Conservation (phyloP, 2,113 vertebrate genomes). For the Phoenicopterus ruber region DNA sequence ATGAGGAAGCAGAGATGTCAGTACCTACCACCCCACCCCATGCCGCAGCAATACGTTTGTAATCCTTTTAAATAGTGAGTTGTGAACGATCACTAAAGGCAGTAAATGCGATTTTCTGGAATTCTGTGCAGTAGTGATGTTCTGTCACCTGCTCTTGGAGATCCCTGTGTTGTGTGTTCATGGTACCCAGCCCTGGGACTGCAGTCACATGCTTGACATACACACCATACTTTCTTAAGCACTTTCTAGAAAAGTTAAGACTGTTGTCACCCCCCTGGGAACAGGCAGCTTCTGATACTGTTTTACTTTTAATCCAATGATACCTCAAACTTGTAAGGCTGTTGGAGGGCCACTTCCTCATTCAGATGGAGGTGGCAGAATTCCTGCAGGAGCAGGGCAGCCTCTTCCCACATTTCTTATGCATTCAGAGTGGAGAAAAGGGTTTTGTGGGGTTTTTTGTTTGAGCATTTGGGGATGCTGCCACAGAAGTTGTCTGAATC, state of each 20-base stretch:
- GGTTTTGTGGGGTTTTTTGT: fast-evolving
- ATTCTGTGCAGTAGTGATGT: neutral
- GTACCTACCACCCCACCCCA: neutral
- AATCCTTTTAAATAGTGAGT: neutral
- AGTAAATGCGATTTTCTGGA: neutral
- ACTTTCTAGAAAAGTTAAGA: neutral
- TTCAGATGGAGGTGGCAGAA: neutral
- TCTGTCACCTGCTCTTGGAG: neutral
- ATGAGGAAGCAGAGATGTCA: neutral
- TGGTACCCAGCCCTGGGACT: neutral
- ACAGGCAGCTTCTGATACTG: neutral
- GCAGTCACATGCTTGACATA: neutral
- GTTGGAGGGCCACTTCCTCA: neutral
- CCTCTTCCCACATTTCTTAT: neutral
- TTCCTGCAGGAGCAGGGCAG: neutral
- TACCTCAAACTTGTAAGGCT: neutral
- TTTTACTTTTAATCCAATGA: neutral
- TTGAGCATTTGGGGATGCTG: neutral
- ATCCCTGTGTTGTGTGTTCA: neutral
- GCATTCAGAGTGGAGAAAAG: neutral
- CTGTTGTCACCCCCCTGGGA: neutral
- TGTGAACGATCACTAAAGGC: neutral
- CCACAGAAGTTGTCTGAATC: neutral
- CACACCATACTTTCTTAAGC: fast-evolving
- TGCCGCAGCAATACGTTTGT: neutral